Conservation (phyloP, 64 coral and sea anemone species). For the Platygyra sinensis region DNA sequence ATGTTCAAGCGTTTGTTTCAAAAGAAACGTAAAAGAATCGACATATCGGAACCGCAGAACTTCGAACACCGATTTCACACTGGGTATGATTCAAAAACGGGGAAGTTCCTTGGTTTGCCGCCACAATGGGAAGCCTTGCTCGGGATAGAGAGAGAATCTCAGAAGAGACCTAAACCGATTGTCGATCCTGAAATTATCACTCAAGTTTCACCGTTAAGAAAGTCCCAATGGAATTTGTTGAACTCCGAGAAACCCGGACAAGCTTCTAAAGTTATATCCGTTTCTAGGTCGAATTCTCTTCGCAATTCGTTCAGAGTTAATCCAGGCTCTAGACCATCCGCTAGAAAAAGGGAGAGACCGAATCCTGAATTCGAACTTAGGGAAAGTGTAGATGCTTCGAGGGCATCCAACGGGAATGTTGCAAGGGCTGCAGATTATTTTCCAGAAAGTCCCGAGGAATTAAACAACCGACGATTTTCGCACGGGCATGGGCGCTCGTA, state of each 20-base stretch:
- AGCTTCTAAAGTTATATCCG: conserved; percentile 63
- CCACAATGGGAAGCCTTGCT: conserved; percentile 90
- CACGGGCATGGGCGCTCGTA: conserved; percentile 27
- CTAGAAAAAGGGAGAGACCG: conserved; percentile 38
- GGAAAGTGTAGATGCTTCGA: not conserved
- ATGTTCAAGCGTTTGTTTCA: conserved; percentile 91
- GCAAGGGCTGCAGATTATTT: not conserved
- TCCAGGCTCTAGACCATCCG: conserved; percentile 37
- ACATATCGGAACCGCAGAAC: conserved; percentile 79
- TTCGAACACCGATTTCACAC: conserved; percentile 96
- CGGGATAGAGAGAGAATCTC: conserved; percentile 41
- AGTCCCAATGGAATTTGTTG: conserved; percentile 78
- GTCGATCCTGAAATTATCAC: conserved; percentile 92
- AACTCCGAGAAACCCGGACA: conserved; percentile 37
- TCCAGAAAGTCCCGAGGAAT: not conserved
- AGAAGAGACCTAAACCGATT: conserved; percentile 76
- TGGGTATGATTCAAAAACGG: conserved; percentile 63
- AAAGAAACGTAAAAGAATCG: conserved; percentile 73
- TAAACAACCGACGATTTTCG: conserved; percentile 17
- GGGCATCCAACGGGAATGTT: conserved; percentile 14
- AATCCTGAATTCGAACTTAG: not conserved
- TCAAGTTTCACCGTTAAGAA: conserved; percentile 84
- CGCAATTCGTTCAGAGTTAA: conserved; percentile 77
- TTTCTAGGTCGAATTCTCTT: conserved; percentile 87
- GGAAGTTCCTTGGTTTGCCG: conserved; percentile 74